Percentiles rank a stretch among this genome's conserved stretches.
Evolutionary conservation across 2,888 invertebrate genomes (phyloP).

Genomic region (Epinotia nisella): DNA sequence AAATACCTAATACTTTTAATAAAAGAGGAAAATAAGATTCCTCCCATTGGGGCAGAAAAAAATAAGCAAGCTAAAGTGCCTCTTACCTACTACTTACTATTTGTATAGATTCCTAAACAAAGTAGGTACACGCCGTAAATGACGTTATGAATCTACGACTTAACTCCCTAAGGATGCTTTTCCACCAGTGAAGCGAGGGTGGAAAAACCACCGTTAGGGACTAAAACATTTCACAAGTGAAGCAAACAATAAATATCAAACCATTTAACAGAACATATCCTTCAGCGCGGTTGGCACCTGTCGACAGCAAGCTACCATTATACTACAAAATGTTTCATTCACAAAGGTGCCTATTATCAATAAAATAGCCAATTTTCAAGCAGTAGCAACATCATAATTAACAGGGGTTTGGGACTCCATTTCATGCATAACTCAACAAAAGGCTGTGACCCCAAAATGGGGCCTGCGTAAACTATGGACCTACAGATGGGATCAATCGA

Average conservation of each 20-base stretch:
- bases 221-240: background rate
- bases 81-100: background rate
- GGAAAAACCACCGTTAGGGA: background rate
- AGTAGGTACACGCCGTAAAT: background rate
- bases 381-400: constrained; percentile 74
- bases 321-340: constrained; percentile 9
- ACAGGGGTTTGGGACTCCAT: constrained; percentile 68
- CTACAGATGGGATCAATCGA: constrained; percentile 48
- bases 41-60: background rate
- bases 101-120: background rate
- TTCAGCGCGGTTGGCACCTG: constrained; percentile 10
- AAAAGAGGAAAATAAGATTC: background rate
- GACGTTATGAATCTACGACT: background rate
- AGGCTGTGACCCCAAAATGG: constrained; percentile 56
- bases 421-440: constrained; percentile 74
- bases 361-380: constrained; percentile 71
- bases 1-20: background rate
- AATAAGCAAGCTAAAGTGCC: background rate
- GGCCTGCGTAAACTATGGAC: constrained; percentile 66
- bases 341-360: constrained; percentile 51
- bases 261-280: background rate
- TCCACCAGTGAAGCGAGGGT: too few species aligned
- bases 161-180: too few species aligned
- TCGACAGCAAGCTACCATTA: background rate
- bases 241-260: constrained; percentile 15